These are phyloP conservation scores for Bucco capensis DNA, from an alignment of 2,113 vertebrate species.

Conservation along the genomic window DNA sequence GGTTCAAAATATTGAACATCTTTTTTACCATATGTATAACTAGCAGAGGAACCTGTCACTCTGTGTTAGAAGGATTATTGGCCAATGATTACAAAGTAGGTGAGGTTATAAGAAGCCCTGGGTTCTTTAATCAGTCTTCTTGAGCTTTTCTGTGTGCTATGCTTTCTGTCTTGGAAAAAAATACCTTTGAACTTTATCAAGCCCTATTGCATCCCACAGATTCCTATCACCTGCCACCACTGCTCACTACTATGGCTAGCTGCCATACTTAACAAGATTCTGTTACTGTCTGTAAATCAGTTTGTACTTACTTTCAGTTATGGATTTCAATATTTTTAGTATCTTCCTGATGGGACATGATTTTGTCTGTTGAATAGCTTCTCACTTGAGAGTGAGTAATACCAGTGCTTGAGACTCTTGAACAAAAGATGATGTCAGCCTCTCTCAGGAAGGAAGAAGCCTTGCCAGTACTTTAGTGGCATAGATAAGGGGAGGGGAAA, in stretches of 20 bases:
- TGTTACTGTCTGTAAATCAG: background rate
- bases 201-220: background rate
- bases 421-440: background rate
- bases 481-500: background rate
- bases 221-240: background rate
- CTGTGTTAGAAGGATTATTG: background rate
- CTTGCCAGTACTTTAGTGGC: background rate
- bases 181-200: background rate
- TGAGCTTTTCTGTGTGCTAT: background rate
- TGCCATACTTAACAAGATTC: background rate
- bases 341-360: background rate
- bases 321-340: background rate
- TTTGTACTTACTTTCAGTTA: background rate
- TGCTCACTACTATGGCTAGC: background rate
- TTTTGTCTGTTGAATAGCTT: background rate
- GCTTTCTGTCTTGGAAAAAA: background rate
- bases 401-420: background rate
- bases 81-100: background rate
- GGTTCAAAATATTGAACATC: background rate
- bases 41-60: background rate
- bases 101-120: background rate
- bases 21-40: background rate
- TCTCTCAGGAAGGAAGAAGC: conserved; percentile 23
- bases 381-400: background rate
- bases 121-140: background rate